Conservation (phyloP, 2,113 vertebrate genomes). For the Percopsis transmontana region DNA sequence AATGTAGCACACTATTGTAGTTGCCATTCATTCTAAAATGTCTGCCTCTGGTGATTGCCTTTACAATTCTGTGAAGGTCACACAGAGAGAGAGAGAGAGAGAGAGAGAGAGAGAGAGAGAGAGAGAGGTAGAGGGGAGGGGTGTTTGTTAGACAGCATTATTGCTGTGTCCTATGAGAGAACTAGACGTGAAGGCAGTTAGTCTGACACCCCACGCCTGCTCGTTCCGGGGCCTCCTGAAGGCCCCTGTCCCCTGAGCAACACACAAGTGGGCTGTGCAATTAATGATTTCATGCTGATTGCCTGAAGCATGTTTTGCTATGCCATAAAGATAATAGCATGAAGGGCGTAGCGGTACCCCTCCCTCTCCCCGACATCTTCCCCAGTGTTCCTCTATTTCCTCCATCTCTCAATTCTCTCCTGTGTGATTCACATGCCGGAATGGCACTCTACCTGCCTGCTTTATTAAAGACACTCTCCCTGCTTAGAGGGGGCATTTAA, state of each 20-base stretch:
- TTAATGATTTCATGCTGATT: slow-evolving; percentile 92
- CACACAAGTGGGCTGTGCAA: slow-evolving; percentile 86
- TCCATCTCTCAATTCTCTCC: slow-evolving; percentile 75
- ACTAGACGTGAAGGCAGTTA: slow-evolving; percentile 61
- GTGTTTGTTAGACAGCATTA: slow-evolving; percentile 34
- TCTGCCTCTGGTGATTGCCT: slow-evolving; percentile 36
- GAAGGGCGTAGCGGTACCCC: slow-evolving; percentile 69
- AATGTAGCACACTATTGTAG: slow-evolving; percentile 14
- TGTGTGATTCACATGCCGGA: slow-evolving; percentile 72
- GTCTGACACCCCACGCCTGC: slow-evolving; percentile 71
- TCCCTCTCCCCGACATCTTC: slow-evolving; percentile 46
- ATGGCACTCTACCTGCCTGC: slow-evolving; percentile 68
- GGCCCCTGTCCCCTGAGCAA: slow-evolving; percentile 84
- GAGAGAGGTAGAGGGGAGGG: neutral
- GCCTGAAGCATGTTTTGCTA: slow-evolving; percentile 87
- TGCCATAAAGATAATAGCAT: slow-evolving; percentile 87
- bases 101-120: slow-evolving; percentile 1
- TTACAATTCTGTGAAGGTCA: slow-evolving; percentile 44
- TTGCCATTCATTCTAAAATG: slow-evolving; percentile 31
- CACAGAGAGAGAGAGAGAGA: neutral
- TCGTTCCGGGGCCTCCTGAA: slow-evolving; percentile 78
- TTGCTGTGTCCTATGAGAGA: slow-evolving; percentile 33
- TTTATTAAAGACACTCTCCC: slow-evolving; percentile 77
- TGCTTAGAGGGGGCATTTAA: slow-evolving; percentile 76
- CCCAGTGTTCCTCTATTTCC: slow-evolving; percentile 67